Conservation (phyloP, 2,113 vertebrate species). For the Plestiodon gilberti region DNA sequence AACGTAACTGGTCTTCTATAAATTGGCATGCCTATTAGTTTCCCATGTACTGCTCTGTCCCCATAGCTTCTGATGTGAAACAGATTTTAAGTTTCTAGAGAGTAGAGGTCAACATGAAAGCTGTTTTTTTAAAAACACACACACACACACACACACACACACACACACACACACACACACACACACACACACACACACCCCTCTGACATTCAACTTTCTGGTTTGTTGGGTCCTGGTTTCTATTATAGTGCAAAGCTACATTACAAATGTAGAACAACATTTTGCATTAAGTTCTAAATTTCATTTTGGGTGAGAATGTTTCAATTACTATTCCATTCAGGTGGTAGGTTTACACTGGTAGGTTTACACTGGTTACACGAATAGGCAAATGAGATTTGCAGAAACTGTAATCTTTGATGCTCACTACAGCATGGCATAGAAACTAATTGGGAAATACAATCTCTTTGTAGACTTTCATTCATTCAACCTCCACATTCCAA, state of each 20-base stretch:
- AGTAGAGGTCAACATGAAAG: conserved; percentile 86
- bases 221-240: conserved; percentile 70
- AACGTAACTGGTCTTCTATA: conserved; percentile 56
- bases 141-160: not conserved
- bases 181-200: conserved; percentile 25
- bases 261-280: conserved; percentile 53
- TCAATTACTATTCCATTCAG: conserved; percentile 11
- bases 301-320: conserved; percentile 39
- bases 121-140: conserved; percentile 51
- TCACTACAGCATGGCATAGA: not conserved
- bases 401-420: conserved; percentile 12
- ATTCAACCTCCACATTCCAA: conserved; percentile 16
- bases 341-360: conserved; percentile 34
- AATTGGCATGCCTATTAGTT: conserved; percentile 61
- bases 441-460: conserved; percentile 5
- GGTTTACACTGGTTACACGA: conserved; percentile 6
- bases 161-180: conserved; percentile 9
- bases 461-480: conserved; percentile 20
- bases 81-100: conserved; percentile 80
- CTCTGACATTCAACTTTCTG: conserved; percentile 69
- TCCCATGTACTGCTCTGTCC: conserved; percentile 74
- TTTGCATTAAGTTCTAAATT: conserved; percentile 43
- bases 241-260: conserved; percentile 70
- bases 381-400: conserved; percentile 15
- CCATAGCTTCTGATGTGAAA: conserved; percentile 79